Evolutionary conservation across 37 sponge, comb jelly and placozoan genomes (phyloP).

Genomic region (Haliclona indistincta): DNA sequence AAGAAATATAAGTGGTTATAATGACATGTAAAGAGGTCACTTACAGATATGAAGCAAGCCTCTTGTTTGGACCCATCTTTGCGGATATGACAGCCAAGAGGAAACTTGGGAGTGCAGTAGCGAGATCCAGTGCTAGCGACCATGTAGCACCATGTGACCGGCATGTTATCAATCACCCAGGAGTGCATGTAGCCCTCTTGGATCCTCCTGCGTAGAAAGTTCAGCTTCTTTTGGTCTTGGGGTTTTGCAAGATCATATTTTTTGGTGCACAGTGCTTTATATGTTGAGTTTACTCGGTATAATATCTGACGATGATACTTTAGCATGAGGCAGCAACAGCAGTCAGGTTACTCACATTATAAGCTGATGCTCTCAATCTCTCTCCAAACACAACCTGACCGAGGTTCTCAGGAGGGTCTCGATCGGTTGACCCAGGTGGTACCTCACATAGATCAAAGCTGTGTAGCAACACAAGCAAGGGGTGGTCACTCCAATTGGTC

Average conservation of each 20-base stretch:
- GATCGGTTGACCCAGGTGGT: slow-evolving; percentile 11
- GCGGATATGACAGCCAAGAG: slow-evolving; percentile 93
- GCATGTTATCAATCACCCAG: slow-evolving; percentile 99
- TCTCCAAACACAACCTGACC: slow-evolving; percentile 92
- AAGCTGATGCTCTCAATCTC: slow-evolving; percentile 62
- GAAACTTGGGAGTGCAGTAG: slow-evolving; percentile 91
- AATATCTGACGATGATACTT: slow-evolving; percentile 13
- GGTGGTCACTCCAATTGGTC: too few relatives aligned
- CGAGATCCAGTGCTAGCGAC: slow-evolving; percentile 46
- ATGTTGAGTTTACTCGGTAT: not conserved
- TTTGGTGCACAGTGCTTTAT: not conserved
- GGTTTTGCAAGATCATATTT: not conserved
- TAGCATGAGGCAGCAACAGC: too few relatives aligned
- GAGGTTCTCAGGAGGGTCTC: slow-evolving; percentile 91
- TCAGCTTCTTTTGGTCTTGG: slow-evolving; percentile 32
- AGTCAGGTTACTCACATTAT: slow-evolving; percentile 27
- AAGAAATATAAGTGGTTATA: not conserved
- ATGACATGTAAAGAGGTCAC: slow-evolving; percentile 16
- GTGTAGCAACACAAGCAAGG: too few relatives aligned
- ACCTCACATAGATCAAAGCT: slow-evolving; percentile 97
- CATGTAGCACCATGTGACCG: slow-evolving; percentile 93
- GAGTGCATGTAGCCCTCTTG: slow-evolving; percentile 78
- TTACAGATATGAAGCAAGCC: slow-evolving; percentile 75
- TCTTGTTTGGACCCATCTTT: slow-evolving; percentile 54
- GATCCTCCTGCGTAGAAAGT: slow-evolving; percentile 61